Evolutionary conservation across 2,888 invertebrate genomes (phyloP).

Genomic region (Stegophylla sp.): DNA sequence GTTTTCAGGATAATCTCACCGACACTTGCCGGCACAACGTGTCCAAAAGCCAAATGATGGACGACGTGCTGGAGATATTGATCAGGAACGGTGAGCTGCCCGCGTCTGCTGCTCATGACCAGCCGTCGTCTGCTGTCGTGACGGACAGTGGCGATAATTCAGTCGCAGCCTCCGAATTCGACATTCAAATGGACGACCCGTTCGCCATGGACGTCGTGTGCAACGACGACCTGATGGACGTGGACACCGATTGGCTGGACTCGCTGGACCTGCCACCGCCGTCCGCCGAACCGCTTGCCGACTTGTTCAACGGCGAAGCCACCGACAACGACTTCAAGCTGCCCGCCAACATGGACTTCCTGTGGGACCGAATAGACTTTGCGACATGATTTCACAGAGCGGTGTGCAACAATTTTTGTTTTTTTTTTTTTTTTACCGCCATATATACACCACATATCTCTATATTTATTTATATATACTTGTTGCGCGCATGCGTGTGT

Average conservation of each 20-base stretch:
- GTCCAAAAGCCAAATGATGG: conserved; percentile 67
- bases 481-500: conserved; percentile 13
- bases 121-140: conserved; percentile 63
- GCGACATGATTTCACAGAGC: conserved; percentile 68
- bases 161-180: conserved; percentile 7
- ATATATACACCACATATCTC: background rate
- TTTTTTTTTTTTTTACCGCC: too few relatives aligned
- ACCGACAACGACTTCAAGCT: conserved; percentile 72
- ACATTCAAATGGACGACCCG: conserved; percentile 40
- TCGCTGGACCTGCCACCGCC: conserved; percentile 55
- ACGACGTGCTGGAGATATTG: conserved; percentile 91
- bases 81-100: conserved; percentile 92
- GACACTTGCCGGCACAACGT: conserved; percentile 74
- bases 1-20: conserved; percentile 21
- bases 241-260: conserved; percentile 77
- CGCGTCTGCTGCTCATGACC: conserved; percentile 82
- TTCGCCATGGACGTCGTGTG: conserved; percentile 43
- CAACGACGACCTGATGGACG: conserved; percentile 67
- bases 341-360: conserved; percentile 64
- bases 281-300: conserved; percentile 62
- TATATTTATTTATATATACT: conserved; percentile 23
- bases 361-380: conserved; percentile 80
- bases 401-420: too few relatives aligned
- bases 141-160: conserved; percentile 1
- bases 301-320: conserved; percentile 71